Evolutionary conservation across 2,888 invertebrate species (phyloP).

Genomic region (Empis stercorea): DNA sequence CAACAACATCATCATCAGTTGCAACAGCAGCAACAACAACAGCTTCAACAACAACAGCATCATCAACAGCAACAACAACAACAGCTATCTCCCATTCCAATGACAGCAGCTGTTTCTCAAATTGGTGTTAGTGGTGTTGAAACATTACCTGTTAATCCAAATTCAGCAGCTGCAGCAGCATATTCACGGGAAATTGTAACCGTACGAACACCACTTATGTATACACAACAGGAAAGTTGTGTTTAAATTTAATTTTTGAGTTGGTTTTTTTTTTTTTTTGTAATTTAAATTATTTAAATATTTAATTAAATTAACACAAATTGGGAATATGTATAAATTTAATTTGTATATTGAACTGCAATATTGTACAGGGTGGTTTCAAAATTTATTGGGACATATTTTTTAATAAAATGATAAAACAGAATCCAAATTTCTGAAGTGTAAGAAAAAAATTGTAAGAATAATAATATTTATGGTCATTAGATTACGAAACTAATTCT

Average conservation of each 20-base stretch:
- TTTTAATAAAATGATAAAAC: no score
- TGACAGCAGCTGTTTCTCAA: background rate
- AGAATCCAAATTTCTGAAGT: no score
- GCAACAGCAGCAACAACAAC: background rate
- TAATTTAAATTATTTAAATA: background rate
- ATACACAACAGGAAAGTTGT: conserved; percentile 54
- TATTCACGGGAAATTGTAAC: conserved; percentile 50
- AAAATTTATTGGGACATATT: no score
- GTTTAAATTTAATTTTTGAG: conserved; percentile 40
- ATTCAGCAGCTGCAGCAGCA: conserved; percentile 20
- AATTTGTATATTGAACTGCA: no score
- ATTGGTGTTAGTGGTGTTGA: background rate
- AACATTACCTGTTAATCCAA: background rate
- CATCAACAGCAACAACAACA: conserved; percentile 1
- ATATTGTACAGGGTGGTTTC: no score
- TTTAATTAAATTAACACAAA: no score
- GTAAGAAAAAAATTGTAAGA: no score
- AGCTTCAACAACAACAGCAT: background rate
- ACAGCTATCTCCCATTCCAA: background rate
- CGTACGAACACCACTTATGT: conserved; percentile 53
- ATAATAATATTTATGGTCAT: no score
- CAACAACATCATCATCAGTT: background rate
- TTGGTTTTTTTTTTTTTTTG: background rate
- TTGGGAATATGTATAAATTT: no score
- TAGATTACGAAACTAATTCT: no score